These are phyloP conservation scores for Python bivittatus DNA, from an alignment of 2,113 vertebrate genomes.

Conservation along the genomic window DNA sequence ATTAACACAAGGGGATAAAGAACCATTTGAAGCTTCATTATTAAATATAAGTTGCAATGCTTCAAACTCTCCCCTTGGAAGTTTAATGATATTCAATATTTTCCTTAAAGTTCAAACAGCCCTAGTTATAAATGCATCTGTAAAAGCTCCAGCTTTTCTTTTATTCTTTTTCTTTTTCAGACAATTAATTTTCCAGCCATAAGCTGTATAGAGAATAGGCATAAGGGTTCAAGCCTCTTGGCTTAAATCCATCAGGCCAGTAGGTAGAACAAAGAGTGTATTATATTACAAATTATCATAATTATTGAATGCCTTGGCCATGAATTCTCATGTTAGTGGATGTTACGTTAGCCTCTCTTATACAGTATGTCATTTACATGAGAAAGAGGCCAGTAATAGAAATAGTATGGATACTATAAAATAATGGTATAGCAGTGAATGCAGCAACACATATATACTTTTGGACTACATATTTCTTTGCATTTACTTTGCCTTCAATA, in stretches of 20 bases:
- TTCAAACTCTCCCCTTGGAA: not conserved
- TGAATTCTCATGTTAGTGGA: constrained; percentile 11
- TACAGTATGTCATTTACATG: not conserved
- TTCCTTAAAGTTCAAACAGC: not conserved
- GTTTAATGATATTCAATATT: not conserved
- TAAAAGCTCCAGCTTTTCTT: not conserved
- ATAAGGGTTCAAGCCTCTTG: not conserved
- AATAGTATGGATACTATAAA: not conserved
- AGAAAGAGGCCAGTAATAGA: not conserved
- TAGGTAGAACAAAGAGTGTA: constrained; percentile 14
- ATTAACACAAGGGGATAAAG: not conserved
- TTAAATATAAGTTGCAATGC: not conserved
- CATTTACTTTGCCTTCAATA: not conserved
- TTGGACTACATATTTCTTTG: not conserved
- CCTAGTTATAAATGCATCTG: not conserved
- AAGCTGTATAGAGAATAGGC: not conserved
- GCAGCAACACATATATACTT: not conserved
- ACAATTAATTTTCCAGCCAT: constrained; percentile 18
- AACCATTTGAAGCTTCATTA: not conserved
- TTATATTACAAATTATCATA: constrained; percentile 15
- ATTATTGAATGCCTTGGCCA: constrained; percentile 16
- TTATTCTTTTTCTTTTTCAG: not conserved
- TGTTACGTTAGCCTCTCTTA: not conserved
- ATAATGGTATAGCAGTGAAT: not conserved
- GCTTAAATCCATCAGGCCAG: constrained; percentile 12